These are phyloP conservation scores for Pangasianodon gigas DNA, from an alignment of 2,113 vertebrate genomes.

Conservation along the genomic window DNA sequence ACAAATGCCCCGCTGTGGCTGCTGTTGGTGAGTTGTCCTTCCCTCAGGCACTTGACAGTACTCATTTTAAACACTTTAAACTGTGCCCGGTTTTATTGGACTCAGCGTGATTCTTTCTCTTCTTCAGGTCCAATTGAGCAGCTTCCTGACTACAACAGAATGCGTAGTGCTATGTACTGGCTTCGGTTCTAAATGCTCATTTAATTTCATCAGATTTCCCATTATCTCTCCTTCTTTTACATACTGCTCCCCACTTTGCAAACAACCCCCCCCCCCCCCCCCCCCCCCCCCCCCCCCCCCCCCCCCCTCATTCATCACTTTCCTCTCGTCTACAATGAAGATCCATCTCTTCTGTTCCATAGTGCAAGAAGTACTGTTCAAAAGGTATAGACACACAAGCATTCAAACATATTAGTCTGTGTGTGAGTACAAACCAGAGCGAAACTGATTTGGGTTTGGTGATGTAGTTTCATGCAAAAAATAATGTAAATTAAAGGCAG, in stretches of 20 bases:
- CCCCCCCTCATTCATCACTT: neutral
- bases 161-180: conserved; percentile 95
- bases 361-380: neutral
- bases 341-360: neutral
- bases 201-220: conserved; percentile 32
- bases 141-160: conserved; percentile 92
- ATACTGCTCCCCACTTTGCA: neutral
- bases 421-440: neutral
- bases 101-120: conserved; percentile 30
- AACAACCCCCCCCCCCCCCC: neutral
- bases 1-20: conserved; percentile 90
- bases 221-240: conserved; percentile 36
- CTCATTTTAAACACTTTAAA: neutral
- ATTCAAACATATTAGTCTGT: neutral
- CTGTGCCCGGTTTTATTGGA: neutral
- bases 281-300: no score
- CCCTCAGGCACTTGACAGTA: neutral
- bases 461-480: neutral
- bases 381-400: neutral
- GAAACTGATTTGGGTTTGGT: neutral
- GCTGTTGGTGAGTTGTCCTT: conserved; percentile 82
- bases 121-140: conserved; percentile 87
- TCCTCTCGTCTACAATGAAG: neutral
- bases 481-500: neutral
- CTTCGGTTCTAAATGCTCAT: conserved; percentile 79